These are phyloP conservation scores for Macrophya alboannulata DNA, from an alignment of 2,888 invertebrate species.

Conservation along the genomic window DNA sequence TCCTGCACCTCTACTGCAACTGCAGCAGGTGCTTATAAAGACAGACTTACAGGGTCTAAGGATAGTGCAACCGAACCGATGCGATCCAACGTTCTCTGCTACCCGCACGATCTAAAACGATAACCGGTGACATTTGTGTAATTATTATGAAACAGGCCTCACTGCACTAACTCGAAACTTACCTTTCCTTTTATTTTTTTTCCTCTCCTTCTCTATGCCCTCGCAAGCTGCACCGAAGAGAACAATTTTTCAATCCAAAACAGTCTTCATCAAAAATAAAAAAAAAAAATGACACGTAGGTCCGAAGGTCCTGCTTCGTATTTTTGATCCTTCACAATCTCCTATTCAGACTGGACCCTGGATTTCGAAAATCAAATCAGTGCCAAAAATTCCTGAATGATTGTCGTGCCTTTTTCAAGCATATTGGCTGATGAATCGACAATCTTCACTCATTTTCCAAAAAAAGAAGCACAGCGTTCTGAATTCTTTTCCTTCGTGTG, in stretches of 20 bases:
- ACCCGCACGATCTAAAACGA: constrained; percentile 79
- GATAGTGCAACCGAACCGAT: constrained; percentile 57
- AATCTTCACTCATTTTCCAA: too few relatives aligned
- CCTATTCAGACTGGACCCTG: not conserved
- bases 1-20: constrained; percentile 71
- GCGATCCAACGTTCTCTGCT: constrained; percentile 64
- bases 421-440: too few relatives aligned
- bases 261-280: not conserved
- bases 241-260: constrained; percentile 1
- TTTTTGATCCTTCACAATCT: not conserved
- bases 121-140: constrained; percentile 72
- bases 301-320: too few relatives aligned
- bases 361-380: not conserved
- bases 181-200: not conserved
- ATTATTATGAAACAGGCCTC: constrained; percentile 59
- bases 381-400: not conserved
- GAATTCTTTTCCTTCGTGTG: too few relatives aligned
- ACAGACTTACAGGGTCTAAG: constrained; percentile 58
- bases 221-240: constrained; percentile 43
- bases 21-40: constrained; percentile 57
- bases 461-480: too few relatives aligned
- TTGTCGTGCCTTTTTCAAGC: too few relatives aligned
- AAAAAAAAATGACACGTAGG: too few relatives aligned
- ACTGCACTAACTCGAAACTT: not conserved
- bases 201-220: too few relatives aligned